Evolutionary conservation across 2,113 vertebrate species (phyloP).

Genomic region (Oncorhynchus gorbuscha): DNA sequence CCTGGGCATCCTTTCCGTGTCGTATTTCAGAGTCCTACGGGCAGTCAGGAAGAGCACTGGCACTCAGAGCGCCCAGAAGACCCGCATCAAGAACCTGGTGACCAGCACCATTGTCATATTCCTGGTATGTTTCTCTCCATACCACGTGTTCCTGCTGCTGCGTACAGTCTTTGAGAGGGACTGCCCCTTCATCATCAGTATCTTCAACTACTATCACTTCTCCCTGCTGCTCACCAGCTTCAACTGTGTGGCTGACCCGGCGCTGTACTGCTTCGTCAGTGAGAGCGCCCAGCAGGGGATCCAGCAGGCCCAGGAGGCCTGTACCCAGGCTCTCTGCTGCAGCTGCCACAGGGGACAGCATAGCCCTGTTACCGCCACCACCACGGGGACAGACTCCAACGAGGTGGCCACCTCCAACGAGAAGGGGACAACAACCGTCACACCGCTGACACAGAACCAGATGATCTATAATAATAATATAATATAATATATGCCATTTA

Average conservation of each 20-base stretch:
- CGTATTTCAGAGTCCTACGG: slow-evolving; percentile 85
- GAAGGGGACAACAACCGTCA: slow-evolving; percentile 36
- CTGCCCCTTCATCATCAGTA: slow-evolving; percentile 80
- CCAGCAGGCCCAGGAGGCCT: slow-evolving; percentile 67
- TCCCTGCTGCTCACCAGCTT: slow-evolving; percentile 83
- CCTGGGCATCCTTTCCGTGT: slow-evolving; percentile 79
- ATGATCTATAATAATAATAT: too few relatives aligned
- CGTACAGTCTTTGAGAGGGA: slow-evolving; percentile 85
- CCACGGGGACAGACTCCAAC: slow-evolving; percentile 56
- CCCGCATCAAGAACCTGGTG: slow-evolving; percentile 88
- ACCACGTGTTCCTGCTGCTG: slow-evolving; percentile 86
- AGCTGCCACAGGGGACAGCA: slow-evolving; percentile 52
- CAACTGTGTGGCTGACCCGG: slow-evolving; percentile 91
- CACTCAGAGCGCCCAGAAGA: slow-evolving; percentile 88
- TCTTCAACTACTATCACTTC: slow-evolving; percentile 80
- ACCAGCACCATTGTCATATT: slow-evolving; percentile 93
- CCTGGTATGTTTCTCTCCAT: slow-evolving; percentile 91
- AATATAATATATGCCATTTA: too few relatives aligned
- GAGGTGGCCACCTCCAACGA: slow-evolving; percentile 47
- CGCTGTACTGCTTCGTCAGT: slow-evolving; percentile 94
- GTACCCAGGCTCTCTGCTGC: slow-evolving; percentile 68
- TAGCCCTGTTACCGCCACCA: slow-evolving; percentile 15
- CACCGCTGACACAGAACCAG: slow-evolving; percentile 37
- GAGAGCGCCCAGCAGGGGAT: slow-evolving; percentile 86
- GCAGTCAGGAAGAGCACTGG: slow-evolving; percentile 87